phyloP scores from a whole-genome alignment of 2,888 invertebrate species.

The Heliconius sara region DNA sequence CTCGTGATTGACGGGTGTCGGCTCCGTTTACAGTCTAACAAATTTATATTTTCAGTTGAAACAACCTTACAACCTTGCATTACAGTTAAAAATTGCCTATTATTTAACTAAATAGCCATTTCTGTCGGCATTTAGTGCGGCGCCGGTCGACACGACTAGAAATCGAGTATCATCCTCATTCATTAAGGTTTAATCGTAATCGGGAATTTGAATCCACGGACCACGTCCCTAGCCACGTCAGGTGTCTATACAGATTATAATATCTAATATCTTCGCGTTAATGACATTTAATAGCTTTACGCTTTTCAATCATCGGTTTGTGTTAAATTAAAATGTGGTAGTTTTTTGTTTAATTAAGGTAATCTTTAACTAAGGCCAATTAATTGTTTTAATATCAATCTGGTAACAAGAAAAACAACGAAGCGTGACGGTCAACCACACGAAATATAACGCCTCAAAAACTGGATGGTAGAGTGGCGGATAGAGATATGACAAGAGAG shows the following conservation, averaged over 20 bases:
- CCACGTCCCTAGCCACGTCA: slow-evolving; percentile 39
- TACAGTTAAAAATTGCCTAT: slow-evolving; percentile 55
- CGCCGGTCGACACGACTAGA: slow-evolving; percentile 77
- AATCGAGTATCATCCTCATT: slow-evolving; percentile 83
- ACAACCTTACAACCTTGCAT: slow-evolving; percentile 43
- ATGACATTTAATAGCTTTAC: slow-evolving; percentile 41
- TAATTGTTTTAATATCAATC: not conserved
- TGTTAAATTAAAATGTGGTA: slow-evolving; percentile 21
- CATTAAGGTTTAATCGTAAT: slow-evolving; percentile 81
- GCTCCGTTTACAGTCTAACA: slow-evolving; percentile 72
- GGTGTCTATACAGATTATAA: slow-evolving; percentile 38
- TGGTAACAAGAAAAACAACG: not conserved
- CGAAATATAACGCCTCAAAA: not conserved
- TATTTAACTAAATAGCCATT: slow-evolving; percentile 46
- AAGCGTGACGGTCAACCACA: not conserved
- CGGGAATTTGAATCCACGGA: slow-evolving; percentile 58
- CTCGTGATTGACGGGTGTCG: slow-evolving; percentile 83
- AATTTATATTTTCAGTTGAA: slow-evolving; percentile 52
- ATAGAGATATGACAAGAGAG: no score
- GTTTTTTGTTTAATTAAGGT: not conserved
- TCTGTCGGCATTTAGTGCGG: slow-evolving; percentile 71
- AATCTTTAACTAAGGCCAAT: not conserved
- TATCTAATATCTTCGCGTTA: slow-evolving; percentile 33
- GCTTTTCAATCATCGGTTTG: slow-evolving; percentile 14
- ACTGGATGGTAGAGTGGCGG: not conserved